Base-by-base conservation (phyloP, 2,113 vertebrate species). In the Seriola quinqueradiata region DNA sequence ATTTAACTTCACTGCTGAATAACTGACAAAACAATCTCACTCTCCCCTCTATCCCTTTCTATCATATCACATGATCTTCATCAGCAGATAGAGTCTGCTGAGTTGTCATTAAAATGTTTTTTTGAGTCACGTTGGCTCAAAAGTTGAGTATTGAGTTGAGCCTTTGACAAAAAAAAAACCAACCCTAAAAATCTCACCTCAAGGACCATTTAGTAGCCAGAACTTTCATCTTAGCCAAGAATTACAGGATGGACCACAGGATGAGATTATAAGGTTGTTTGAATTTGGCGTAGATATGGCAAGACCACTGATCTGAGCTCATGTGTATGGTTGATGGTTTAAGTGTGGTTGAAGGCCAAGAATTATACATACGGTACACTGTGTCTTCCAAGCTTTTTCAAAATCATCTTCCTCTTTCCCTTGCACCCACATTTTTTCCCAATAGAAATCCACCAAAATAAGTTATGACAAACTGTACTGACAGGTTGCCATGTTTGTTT, bases 351-450 rank as follows among this genome's bases (percentile, higher is more conserved):
- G 44, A 78, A 90, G 65, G 14, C 42, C 38, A 65, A 38, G 7
- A 34, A 65, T 77, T 19, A 58, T 52, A 5, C 40, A 73, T 74
- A 42, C n/a, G 36, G 52, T 9, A 52, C 38, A n/a, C 67, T 21
- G 52, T 79, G 40, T 69, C 77, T 50, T 82, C 57, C 3, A 42
- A 16, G 8, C 58, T 59, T 9, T 67, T 40, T 67, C 34, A 54
- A 32, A 59, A 46, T 54, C 2, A 12, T 79, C 34, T 23, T 44
- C 5, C 4, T 55, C 69, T 65, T 32, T 34, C 21, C 57, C 17
- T 44, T 13, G 32, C n/a, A 55, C 23, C 54, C 23, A 10, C 11
- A 25, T 71, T 57, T 36, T 38, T 1, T 11, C 17, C 46, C 55
- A 16, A 28, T n/a, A 42, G 63, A 40, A 36, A 74, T 54, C 2